These are phyloP conservation scores for Lepidothrix coronata DNA, from an alignment of 2,113 vertebrate genomes.

Conservation along the genomic window DNA sequence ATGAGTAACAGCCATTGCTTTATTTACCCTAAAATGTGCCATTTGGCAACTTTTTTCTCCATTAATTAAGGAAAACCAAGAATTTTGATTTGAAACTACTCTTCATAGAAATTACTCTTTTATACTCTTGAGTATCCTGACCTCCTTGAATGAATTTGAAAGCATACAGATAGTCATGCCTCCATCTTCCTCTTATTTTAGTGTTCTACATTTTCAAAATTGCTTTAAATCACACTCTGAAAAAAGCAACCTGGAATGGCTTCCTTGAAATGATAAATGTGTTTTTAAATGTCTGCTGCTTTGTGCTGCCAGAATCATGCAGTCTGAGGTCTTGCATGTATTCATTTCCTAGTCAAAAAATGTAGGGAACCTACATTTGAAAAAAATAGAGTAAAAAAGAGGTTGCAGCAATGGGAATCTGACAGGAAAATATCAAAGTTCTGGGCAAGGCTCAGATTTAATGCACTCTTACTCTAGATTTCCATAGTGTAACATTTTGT, in stretches of 20 bases:
- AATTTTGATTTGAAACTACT: not conserved
- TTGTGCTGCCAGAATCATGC: not conserved
- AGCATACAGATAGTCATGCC: not conserved
- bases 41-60: not conserved
- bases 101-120: not conserved
- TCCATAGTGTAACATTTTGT: not conserved
- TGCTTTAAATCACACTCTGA: not conserved
- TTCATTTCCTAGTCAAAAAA: slow-evolving; percentile 15
- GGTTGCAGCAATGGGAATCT: not conserved
- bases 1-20: slow-evolving; percentile 51
- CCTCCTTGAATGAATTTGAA: not conserved
- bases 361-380: not conserved
- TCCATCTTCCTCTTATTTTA: slow-evolving; percentile 2
- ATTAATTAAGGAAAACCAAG: not conserved
- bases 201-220: not conserved
- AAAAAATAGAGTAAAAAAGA: not conserved
- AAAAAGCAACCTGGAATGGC: not conserved
- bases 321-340: not conserved
- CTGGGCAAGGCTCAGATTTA: not conserved
- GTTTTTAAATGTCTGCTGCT: slow-evolving; percentile 25
- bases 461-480: not conserved
- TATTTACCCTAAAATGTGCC: slow-evolving; percentile 47
- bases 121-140: not conserved
- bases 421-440: not conserved
- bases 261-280: not conserved